phyloP scores from a whole-genome alignment of 2,113 vertebrate genomes.

The Hippoglossus stenolepis region DNA sequence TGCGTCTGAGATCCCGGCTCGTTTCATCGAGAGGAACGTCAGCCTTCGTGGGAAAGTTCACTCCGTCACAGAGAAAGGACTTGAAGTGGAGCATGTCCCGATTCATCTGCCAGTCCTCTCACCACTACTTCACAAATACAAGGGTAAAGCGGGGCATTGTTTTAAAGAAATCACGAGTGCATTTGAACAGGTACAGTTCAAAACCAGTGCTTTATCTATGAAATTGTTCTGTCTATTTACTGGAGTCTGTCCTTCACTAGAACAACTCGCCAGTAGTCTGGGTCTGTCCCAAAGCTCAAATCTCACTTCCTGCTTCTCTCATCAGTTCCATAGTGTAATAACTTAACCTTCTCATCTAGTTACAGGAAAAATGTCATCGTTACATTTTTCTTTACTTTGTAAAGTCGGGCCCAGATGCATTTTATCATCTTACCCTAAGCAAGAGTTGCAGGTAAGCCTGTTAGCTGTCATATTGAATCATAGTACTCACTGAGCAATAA shows the following conservation, averaged over 20 bases:
- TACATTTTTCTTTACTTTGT: conserved; percentile 17
- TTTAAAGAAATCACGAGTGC: conserved; percentile 2
- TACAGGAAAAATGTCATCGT: conserved; percentile 33
- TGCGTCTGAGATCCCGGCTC: conserved; percentile 87
- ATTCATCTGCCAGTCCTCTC: conserved; percentile 88
- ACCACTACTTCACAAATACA: conserved; percentile 83
- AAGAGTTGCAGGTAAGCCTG: conserved; percentile 52
- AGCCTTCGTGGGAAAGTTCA: conserved; percentile 88
- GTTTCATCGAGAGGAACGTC: conserved; percentile 90
- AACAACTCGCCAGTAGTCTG: background rate
- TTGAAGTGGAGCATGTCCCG: conserved; percentile 93
- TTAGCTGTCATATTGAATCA: conserved; percentile 56
- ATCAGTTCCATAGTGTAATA: background rate
- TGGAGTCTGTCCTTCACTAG: background rate
- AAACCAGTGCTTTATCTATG: background rate
- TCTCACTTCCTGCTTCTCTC: background rate
- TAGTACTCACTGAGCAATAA: conserved; percentile 5
- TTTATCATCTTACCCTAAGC: conserved; percentile 32
- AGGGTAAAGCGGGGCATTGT: conserved; percentile 51
- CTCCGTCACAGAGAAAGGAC: conserved; percentile 83
- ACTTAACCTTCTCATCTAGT: conserved; percentile 22
- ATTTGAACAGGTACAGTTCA: background rate
- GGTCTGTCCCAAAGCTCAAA: background rate
- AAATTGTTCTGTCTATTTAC: background rate
- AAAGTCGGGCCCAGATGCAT: conserved; percentile 6